Conservation (phyloP, 2,113 vertebrate species). For the Chlorocebus sabaeus region DNA sequence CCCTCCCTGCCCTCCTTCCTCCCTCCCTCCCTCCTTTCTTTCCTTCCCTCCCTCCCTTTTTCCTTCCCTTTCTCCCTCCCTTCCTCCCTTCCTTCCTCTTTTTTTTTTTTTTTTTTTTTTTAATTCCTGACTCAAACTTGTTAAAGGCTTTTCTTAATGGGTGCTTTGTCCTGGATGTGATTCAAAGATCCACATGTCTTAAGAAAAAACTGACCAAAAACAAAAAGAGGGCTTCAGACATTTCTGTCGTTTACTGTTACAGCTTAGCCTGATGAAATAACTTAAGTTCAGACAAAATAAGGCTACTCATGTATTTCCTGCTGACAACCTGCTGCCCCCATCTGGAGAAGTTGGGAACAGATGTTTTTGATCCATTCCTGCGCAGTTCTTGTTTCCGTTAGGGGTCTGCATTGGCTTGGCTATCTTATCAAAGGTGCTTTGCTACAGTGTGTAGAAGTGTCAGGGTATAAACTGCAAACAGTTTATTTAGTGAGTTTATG, state of each 20-base stretch:
- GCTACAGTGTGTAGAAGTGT: background rate
- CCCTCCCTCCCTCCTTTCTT: too few species aligned
- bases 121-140: too few species aligned
- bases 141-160: background rate
- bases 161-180: background rate
- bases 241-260: background rate
- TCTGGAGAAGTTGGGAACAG: slow-evolving; percentile 8
- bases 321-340: slow-evolving; percentile 48
- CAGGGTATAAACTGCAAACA: background rate
- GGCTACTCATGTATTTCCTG: background rate
- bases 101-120: too few species aligned
- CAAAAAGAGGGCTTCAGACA: background rate
- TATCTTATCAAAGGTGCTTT: background rate
- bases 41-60: too few species aligned
- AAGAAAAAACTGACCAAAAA: background rate
- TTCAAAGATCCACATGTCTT: slow-evolving; percentile 12
- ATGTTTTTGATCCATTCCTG: background rate
- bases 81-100: too few species aligned
- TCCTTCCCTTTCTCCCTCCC: too few species aligned
- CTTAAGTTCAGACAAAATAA: background rate
- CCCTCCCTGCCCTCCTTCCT: too few species aligned
- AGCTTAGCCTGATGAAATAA: background rate
- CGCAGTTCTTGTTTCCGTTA: background rate
- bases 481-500: slow-evolving; percentile 8
- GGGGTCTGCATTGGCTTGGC: background rate